Evolutionary conservation across 2,113 vertebrate species (phyloP).

Genomic region (Archilochus colubris): DNA sequence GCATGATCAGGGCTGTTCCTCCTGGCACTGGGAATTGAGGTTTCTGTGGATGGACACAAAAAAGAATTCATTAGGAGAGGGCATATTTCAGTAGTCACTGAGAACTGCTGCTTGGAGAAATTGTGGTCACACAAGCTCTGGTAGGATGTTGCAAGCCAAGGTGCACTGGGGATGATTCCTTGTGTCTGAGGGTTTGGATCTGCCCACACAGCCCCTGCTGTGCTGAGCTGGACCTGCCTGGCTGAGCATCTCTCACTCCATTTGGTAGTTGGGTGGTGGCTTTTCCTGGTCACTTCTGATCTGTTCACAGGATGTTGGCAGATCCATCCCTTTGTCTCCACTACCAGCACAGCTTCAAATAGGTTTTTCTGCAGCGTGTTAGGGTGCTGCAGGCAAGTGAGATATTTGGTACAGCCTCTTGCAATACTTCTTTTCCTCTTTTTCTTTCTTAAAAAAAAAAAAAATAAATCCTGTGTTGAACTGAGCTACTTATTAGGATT

Average conservation of each 20-base stretch:
- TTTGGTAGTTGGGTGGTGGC: background rate
- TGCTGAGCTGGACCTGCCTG: fast-evolving
- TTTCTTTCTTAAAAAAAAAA: too few relatives aligned
- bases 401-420: background rate
- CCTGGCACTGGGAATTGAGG: fast-evolving
- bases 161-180: fast-evolving
- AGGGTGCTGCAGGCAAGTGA: background rate
- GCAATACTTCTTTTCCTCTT: too few relatives aligned
- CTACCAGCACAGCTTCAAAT: background rate
- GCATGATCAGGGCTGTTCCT: background rate
- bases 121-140: fast-evolving
- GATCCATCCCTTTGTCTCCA: background rate
- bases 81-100: fast-evolving
- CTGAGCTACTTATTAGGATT: background rate
- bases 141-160: fast-evolving
- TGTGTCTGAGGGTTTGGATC: fast-evolving
- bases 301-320: background rate
- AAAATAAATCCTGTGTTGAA: background rate
- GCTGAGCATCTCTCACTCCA: fast-evolving
- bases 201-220: background rate
- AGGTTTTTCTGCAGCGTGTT: background rate
- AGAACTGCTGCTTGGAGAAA: background rate
- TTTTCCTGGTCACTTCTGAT: background rate
- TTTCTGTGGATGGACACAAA: background rate
- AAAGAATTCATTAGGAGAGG: background rate